Base-by-base conservation (phyloP, 2,888 invertebrate species). In the Andrena flavipes region DNA sequence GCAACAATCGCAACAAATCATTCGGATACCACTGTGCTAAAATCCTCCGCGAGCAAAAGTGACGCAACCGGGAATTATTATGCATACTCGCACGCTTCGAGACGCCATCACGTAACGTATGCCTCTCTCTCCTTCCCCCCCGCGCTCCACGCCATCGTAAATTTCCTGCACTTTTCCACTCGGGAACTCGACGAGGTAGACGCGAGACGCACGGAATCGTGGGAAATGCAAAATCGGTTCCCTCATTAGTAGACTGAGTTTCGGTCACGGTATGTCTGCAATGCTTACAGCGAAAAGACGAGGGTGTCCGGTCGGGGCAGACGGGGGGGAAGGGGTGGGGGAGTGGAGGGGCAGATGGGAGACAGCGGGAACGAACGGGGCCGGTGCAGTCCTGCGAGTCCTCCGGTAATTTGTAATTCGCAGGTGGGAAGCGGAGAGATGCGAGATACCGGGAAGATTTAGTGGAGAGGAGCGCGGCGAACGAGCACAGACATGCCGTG, bases 401-500 rank as follows among this genome's bases (percentile, higher is more conserved):
- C 84, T 84, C 89, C 56, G 87, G 89, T 90, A 89, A 89, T 90
- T 90, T 89, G 90, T 90, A 90, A 90, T 89, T 90, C 89, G 89
- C 89, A 89, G 89, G 89, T 90, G 89, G 88, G 86, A 89, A 90
- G 82, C 88, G 85, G 80, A 81, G 80, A 86, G 89, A 90, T 90
- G 84, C 83, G 82, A 89, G 89, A 90, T 89, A 90, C 76, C 84
- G 78, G 70, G 78, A 86, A 89, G 89, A 90, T 90, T 90, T 90
- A 89, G 78, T 88, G 80, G 84, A 81, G 88, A 88, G 88, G 62
- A 83, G 74, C 79, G 80, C 79, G 76, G 86, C 71, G 82, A 85
- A 83, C 70, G 76, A 86, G 82, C 80, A 56, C 56, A 82, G 87
- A 85, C 85, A 88, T 56, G 76, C 76, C 82, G 84, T 85, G 77